A percentile compares a stretch with the other conserved stretches of the same genome.
These are phyloP conservation scores for Hetaerina americana DNA, from an alignment of 1,140 invertebrate genomes.

Conservation along the genomic window DNA sequence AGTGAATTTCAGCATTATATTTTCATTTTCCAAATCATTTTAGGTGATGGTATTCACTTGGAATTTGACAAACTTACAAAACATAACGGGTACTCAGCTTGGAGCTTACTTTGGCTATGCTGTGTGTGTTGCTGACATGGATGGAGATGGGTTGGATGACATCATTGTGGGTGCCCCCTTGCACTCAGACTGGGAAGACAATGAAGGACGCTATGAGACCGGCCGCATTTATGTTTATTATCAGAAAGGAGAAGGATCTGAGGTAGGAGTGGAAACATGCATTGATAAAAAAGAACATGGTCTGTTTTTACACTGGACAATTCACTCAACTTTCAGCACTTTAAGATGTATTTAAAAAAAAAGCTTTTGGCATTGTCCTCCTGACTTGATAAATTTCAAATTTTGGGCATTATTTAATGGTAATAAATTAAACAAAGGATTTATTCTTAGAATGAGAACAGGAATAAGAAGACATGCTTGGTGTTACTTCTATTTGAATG, in stretches of 20 bases:
- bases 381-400: too few species aligned
- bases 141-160: constrained; percentile 86
- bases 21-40: too few species aligned
- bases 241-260: constrained; percentile 33
- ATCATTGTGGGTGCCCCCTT: constrained; percentile 89
- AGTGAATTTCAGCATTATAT: too few species aligned
- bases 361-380: too few species aligned
- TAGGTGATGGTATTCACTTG: constrained; percentile 76
- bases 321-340: constrained; percentile 6
- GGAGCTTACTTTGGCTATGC: constrained; percentile 94
- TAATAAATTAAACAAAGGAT: neutral
- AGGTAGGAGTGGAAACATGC: too few species aligned
- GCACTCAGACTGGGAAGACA: constrained; percentile 66
- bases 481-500: too few species aligned
- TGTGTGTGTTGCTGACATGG: constrained; percentile 73
- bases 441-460: too few species aligned
- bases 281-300: too few species aligned
- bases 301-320: neutral
- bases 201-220: constrained; percentile 78
- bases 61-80: constrained; percentile 65
- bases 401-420: neutral
- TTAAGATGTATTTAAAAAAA: too few species aligned
- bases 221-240: constrained; percentile 83
- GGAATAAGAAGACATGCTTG: too few species aligned
- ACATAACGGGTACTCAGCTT: constrained; percentile 82